phyloP scores from a whole-genome alignment of 2,888 invertebrate genomes.

The Scaptomyza reducta region DNA sequence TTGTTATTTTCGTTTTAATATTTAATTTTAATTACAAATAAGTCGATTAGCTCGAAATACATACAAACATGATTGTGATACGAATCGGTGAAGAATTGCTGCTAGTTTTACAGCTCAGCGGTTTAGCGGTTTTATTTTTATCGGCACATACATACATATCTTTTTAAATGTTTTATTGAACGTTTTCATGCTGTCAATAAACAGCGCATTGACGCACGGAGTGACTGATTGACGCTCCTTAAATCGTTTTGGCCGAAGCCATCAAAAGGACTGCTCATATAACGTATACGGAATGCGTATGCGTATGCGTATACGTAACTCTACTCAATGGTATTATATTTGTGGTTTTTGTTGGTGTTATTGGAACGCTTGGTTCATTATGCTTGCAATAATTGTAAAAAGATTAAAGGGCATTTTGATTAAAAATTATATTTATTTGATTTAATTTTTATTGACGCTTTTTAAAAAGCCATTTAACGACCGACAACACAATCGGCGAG shows the following conservation, averaged over 20 bases:
- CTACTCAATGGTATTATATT: conserved; percentile 26
- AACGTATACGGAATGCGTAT: conserved; percentile 6
- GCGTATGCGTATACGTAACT: conserved; percentile 4
- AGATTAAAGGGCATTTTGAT: conserved; percentile 76
- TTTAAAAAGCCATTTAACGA: conserved; percentile 75
- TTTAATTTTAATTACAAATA: conserved; percentile 22
- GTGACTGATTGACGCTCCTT: conserved; percentile 13
- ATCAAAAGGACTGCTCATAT: conserved; percentile 23
- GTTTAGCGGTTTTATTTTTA: background rate
- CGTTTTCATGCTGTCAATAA: background rate
- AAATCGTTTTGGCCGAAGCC: conserved; percentile 15
- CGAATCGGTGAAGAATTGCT: too few relatives aligned
- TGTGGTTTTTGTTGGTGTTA: conserved; percentile 7
- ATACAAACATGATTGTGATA: too few relatives aligned
- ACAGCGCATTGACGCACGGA: background rate
- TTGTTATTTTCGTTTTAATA: background rate
- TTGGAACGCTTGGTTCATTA: conserved; percentile 22
- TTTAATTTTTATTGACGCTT: conserved; percentile 77
- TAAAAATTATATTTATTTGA: conserved; percentile 78
- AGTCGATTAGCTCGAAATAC: conserved; percentile 16
- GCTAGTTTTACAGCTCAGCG: conserved; percentile 1
- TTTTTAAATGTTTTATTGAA: background rate
- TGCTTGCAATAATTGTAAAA: conserved; percentile 70
- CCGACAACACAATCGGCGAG: conserved; percentile 21
- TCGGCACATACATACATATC: background rate